A percentile compares a stretch with the other conserved stretches of the same genome.
Conservation (phyloP, 2,113 vertebrate genomes). For the Neoarius graeffei region DNA sequence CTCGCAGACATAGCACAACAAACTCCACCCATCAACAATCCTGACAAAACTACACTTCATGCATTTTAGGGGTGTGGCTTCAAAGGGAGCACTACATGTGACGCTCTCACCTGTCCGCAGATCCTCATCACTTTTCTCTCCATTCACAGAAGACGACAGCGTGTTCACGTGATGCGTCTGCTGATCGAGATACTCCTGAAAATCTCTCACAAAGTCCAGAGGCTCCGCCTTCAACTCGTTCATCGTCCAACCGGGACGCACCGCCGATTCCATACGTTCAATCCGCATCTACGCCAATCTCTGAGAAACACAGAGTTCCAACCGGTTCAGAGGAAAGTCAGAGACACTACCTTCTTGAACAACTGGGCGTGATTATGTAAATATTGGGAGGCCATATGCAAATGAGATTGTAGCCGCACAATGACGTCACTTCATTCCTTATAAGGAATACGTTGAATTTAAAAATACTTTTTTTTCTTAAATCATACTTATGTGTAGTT, state of each 20-base stretch:
- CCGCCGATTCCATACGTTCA: not conserved
- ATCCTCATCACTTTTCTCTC: conserved; percentile 89
- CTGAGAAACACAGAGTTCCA: not conserved
- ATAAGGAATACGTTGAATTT: not conserved
- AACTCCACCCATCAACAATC: not conserved
- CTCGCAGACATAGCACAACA: not conserved
- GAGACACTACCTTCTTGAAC: too few relatives aligned
- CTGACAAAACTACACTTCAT: not conserved
- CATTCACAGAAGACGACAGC: conserved; percentile 94
- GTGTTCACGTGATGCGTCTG: conserved; percentile 99
- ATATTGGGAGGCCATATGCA: not conserved
- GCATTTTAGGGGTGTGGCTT: not conserved
- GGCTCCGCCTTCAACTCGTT: conserved; percentile 96
- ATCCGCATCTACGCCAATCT: conserved; percentile 10
- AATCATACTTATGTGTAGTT: not conserved
- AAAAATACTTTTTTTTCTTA: not conserved
- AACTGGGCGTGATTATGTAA: not conserved
- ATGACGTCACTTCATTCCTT: not conserved
- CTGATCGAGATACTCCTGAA: conserved; percentile 97
- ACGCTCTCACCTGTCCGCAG: conserved; percentile 82
- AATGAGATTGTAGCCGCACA: not conserved
- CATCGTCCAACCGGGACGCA: conserved; percentile 68
- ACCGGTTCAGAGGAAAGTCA: not conserved
- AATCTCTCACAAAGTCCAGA: conserved; percentile 97
- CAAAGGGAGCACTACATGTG: not conserved